Evolutionary conservation across 2,113 vertebrate species (phyloP), one percentile per base, ranked within the genome.

Genomic region (Papio anubis): DNA sequence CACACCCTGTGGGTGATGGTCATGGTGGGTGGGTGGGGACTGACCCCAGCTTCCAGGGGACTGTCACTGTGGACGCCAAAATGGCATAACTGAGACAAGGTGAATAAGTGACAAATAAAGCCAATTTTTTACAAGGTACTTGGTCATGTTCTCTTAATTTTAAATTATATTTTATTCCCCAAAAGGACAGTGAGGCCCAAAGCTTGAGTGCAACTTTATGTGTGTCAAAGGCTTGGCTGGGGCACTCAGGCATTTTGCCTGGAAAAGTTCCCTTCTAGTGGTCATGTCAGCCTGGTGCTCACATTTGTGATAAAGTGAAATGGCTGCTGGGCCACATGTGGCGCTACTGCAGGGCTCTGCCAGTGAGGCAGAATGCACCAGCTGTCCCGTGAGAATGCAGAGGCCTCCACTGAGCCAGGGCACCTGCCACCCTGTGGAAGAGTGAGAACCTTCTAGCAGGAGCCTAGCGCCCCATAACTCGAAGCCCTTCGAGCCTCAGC

Each of bases 21-120:
- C 91, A 70, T 17, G 0, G 43, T 0, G 91, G 89, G 73, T 88
- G 88, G 61, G 81, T 0, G 91, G 73, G 91, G 94, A 43, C 80
- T 70, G 20, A 94, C 82, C 90, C 40, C 8, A 20, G 80, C 96
- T 93, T 96, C 73, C 79, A 92, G 79, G 88, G 96, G 92, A 97
- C 96, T 95, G 96, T 98, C 97, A 97, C 97, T 97, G 98, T 97
- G 97, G 96, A 96, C 0, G 90, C 92, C 97, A 73, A 91, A 61
- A 43, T 88, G 96, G 94, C 93, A 83, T 97, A 83, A 97, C 95
- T 84, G 90, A 97, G 95, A 90, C 92, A 81, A 66, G 88, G 96
- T 97, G 89, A 96, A 92, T 64, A 88, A 75, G 76, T 73, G 16
- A 72, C 64, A 76, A 97, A 98, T 98, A 98, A 98, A 98, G 72